Percentiles rank a stretch among this genome's conserved stretches.
phyloP scores from a whole-genome alignment of 30 jellyfish, hydroid and myxozoan species.

The Aurelia sp. region DNA sequence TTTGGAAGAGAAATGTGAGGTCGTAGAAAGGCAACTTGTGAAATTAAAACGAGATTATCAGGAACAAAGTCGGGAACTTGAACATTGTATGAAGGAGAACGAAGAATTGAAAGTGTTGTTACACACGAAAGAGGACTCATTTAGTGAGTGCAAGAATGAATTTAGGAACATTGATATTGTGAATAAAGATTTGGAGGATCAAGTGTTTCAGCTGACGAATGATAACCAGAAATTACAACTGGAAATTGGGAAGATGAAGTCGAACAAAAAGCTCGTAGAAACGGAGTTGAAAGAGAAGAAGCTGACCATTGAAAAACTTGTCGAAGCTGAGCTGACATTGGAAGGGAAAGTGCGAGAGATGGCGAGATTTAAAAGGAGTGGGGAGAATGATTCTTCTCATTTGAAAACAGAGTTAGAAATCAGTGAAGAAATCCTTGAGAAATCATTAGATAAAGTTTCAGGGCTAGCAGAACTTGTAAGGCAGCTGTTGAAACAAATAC shows the following conservation, averaged over 20 bases:
- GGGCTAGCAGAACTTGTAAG: slow-evolving; percentile 32
- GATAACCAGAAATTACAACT: slow-evolving; percentile 76
- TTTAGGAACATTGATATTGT: slow-evolving; percentile 75
- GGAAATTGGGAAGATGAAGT: slow-evolving; percentile 55
- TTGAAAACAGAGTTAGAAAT: slow-evolving; percentile 47
- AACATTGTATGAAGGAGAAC: slow-evolving; percentile 65
- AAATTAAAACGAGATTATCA: slow-evolving; percentile 79
- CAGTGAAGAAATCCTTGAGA: slow-evolving; percentile 45
- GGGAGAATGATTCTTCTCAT: slow-evolving; percentile 5
- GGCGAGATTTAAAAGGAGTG: slow-evolving; percentile 25
- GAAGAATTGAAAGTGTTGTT: slow-evolving; percentile 74
- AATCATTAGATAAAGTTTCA: slow-evolving; percentile 30
- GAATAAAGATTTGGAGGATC: slow-evolving; percentile 96
- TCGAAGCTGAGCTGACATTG: slow-evolving; percentile 21
- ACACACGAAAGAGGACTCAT: slow-evolving; percentile 82
- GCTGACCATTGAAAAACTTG: slow-evolving; percentile 21
- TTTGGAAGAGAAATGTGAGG: slow-evolving; percentile 71
- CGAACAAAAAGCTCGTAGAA: slow-evolving; percentile 50
- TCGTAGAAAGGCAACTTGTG: slow-evolving; percentile 47
- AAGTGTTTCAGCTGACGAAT: slow-evolving; percentile 74
- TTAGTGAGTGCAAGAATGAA: slow-evolving; percentile 60
- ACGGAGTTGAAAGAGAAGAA: slow-evolving; percentile 56
- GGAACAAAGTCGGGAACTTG: slow-evolving; percentile 84
- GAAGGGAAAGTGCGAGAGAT: slow-evolving; percentile 52
- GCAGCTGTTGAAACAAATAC: slow-evolving; percentile 22